Conservation (phyloP, 2,113 vertebrate species). For the Australoheros scitulus region DNA sequence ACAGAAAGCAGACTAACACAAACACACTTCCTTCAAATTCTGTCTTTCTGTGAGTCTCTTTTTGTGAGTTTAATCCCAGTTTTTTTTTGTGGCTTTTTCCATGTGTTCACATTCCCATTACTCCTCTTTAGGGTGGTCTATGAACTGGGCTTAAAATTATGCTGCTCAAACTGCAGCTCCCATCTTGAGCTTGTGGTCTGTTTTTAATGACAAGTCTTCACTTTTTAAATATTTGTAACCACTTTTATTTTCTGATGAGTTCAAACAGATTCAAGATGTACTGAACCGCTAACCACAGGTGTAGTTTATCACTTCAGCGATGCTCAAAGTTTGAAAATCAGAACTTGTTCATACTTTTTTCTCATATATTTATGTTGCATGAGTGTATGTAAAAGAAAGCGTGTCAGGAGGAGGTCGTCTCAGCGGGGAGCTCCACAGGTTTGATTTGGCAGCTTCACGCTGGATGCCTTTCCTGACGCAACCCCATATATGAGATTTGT, state of each 20-base stretch:
- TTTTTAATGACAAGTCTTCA: background rate
- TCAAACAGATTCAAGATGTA: background rate
- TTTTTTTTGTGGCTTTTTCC: background rate
- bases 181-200: rapidly evolving
- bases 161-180: no score
- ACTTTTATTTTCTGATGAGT: no score
- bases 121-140: background rate
- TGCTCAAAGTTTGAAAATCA: rapidly evolving
- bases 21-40: background rate
- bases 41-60: background rate
- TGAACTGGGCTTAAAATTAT: no score
- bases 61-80: background rate
- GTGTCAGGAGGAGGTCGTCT: no score
- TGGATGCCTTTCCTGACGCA: background rate
- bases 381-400: no score
- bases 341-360: no score
- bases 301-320: rapidly evolving
- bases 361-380: no score
- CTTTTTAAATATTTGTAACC: background rate
- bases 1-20: background rate
- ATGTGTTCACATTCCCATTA: background rate
- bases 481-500: no score
- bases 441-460: background rate
- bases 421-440: no score
- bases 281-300: background rate